Conservation (phyloP, 2,797 vertebrate species). For the Enteromius trimaculatus region DNA sequence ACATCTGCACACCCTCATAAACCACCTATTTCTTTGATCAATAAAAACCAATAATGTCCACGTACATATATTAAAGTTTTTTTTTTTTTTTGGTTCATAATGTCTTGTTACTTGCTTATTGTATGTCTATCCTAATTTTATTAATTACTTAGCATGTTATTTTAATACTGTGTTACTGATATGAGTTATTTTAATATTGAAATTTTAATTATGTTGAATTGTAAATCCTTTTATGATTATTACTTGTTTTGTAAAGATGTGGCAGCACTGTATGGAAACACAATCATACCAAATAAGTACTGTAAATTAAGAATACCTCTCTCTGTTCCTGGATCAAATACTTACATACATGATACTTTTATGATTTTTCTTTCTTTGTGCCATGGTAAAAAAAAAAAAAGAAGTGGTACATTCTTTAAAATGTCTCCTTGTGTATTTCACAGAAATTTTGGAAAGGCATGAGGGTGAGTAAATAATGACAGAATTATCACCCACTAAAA, state of each 20-base stretch:
- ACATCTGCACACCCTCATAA: background rate
- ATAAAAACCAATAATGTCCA: background rate
- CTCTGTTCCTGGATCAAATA: background rate
- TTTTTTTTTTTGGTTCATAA: background rate
- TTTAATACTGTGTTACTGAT: background rate
- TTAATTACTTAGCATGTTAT: background rate
- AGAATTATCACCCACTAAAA: constrained; percentile 20
- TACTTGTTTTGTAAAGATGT: background rate
- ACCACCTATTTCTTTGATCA: background rate
- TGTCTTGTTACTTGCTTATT: background rate
- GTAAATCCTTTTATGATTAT: background rate
- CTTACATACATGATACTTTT: background rate
- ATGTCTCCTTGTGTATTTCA: background rate
- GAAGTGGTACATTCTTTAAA: background rate
- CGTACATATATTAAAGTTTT: background rate
- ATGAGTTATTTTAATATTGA: background rate
- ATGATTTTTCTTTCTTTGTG: background rate
- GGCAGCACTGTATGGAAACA: background rate
- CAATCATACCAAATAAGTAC: background rate
- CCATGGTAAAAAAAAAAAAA: background rate
- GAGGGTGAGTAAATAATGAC: constrained; percentile 13
- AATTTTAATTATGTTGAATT: background rate
- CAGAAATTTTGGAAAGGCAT: constrained; percentile 12
- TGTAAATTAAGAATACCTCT: background rate
- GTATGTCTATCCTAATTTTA: background rate